Evolutionary conservation across 2,888 invertebrate species (phyloP), one percentile per base, ranked within the genome.

Genomic region (Hoplodrina ambigua): DNA sequence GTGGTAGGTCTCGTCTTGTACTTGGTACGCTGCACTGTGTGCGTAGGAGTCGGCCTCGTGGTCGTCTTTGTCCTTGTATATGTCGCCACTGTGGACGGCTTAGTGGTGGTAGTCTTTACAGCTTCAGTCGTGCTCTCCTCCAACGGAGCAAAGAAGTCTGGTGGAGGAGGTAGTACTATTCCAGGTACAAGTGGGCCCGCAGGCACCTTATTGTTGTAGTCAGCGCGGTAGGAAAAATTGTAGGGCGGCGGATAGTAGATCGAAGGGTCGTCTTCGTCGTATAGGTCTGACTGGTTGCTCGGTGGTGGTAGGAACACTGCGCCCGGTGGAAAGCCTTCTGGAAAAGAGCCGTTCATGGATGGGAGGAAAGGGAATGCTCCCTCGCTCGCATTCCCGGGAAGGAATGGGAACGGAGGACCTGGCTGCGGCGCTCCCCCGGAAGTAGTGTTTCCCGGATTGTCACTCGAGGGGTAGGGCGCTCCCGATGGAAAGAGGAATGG

Each of bases 181-280:
- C 98, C 98, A 4, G 98, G 98, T 10, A 98, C 98, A 73, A 98
- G 93, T 0, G 98, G 98, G 58, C 98, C 98, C 0, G 98, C 98
- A 55, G 98, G 97, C 49, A 98, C 98, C 59, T 97, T 97, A 85
- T 96, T 96, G 54, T 97, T 96, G 93, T 98, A 98, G 90, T 98
- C 98, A 89, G 96, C 97, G 90, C 97, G 97, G 93, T 98, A 98
- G 82, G 97, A 97, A 96, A 98, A 98, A 93, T 98, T 98, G 96
- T 98, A 98, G 17, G 98, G 98, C 88, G 98, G 98, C 87, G 98
- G 98, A 96, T 98, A 98, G 89, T 98, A 98, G 67, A 98, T 97
- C 84, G 98, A 98, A 87, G 98, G 98, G 96, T 98, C 98, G 94
- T 98, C 98, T 95, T 98, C 98, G 96, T 98, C 98, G 94, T 98